Base-by-base conservation (phyloP, 2,113 vertebrate species). In the Kryptolebias marmoratus region DNA sequence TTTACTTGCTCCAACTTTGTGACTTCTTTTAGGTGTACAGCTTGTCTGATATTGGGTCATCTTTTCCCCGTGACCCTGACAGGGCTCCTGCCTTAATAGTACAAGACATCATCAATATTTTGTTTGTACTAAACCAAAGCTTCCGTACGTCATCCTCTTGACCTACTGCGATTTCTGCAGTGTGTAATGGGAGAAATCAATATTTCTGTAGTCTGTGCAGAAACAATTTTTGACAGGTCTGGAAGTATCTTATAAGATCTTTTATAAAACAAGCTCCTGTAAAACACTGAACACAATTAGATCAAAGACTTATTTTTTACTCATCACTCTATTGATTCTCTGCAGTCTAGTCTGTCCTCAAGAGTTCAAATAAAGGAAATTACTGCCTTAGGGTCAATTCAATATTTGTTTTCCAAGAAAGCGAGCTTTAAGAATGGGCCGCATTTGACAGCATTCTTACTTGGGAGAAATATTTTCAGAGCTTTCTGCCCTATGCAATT, bases 271-370 rank as follows among this genome's bases (percentile, higher is more conserved):
- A 49, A 13, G 54, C 14, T 66, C 5, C 16, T 55, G 14, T n/a
- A 32, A 64, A 70, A 71, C 16, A 14, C 45, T 74, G 47, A 59
- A 44, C 49, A 11, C 48, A 58, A 27, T 71, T 64, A 64, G 30
- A 73, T 53, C 6, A 68, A 16, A 1, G 1, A 48, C 15, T 73
- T 28, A 58, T 79, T 68, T 55, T 47, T 5, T 31, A 55, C 56
- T 16, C 57, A 65, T 42, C 49, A 56, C 60, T 53, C 5, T 67
- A 73, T 85, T 64, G 73, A 73, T 67, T 63, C 6, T 71, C 22
- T 77, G 53, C 36, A 68, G 28, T 67, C 36, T n/a, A 62, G 22
- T 47, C n/a, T 64, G 48, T 66, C 60, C 45, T 58, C 30, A 68
- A 56, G 53, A 74, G 68, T 44, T 67, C 47, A 56, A 27, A 64